Conservation (phyloP, 2,113 vertebrate genomes). For the Corydoras sp. region DNA sequence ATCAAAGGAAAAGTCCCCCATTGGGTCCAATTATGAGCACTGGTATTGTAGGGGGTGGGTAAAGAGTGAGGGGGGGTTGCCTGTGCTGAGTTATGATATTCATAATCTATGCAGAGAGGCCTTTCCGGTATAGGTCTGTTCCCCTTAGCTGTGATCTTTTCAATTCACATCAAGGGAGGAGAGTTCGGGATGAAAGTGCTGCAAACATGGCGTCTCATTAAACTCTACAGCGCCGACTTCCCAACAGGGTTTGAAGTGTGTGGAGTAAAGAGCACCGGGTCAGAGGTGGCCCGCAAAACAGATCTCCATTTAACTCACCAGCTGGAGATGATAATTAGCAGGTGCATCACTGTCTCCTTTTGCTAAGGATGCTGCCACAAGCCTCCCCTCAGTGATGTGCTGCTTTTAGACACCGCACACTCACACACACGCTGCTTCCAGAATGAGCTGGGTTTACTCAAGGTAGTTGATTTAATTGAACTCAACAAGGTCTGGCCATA, state of each 20-base stretch:
- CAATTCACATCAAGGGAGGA: slow-evolving; percentile 86
- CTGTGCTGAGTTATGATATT: slow-evolving; percentile 84
- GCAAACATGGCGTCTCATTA: slow-evolving; percentile 77
- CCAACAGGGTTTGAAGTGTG: slow-evolving; percentile 71
- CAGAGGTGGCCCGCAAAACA: slow-evolving; percentile 72
- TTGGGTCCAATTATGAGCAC: slow-evolving; percentile 97
- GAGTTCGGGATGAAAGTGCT: slow-evolving; percentile 79
- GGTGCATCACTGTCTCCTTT: slow-evolving; percentile 65
- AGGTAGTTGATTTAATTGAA: slow-evolving; percentile 19
- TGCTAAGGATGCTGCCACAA: slow-evolving; percentile 50
- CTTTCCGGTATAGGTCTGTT: slow-evolving; percentile 86
- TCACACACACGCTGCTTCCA: slow-evolving; percentile 11
- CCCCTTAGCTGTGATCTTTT: slow-evolving; percentile 93
- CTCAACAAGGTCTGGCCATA: slow-evolving; percentile 15
- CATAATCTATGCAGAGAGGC: slow-evolving; percentile 94
- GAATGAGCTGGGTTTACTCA: slow-evolving; percentile 27
- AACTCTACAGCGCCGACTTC: slow-evolving; percentile 45
- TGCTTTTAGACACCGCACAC: slow-evolving; percentile 30
- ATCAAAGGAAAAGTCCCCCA: slow-evolving; percentile 96
- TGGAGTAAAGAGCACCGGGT: slow-evolving; percentile 72
- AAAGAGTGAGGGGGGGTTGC: slow-evolving; percentile 48
- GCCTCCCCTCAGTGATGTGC: slow-evolving; percentile 29
- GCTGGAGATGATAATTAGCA: slow-evolving; percentile 77
- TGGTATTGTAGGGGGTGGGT: slow-evolving; percentile 74
- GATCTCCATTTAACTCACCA: slow-evolving; percentile 78